Conservation (phyloP, 2,113 vertebrate genomes). For the Clarias gariepinus region DNA sequence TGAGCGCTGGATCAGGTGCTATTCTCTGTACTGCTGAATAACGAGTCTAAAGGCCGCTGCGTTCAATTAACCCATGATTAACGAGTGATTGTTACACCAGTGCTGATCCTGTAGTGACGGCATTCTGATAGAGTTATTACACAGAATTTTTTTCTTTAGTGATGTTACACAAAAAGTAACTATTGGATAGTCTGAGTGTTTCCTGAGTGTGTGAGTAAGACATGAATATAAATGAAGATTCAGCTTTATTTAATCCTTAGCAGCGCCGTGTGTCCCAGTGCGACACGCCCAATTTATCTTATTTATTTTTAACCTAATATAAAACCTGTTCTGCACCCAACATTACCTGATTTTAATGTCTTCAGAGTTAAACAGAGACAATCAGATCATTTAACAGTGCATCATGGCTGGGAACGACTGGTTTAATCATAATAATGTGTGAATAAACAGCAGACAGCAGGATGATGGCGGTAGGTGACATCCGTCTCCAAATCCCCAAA, state of each 20-base stretch:
- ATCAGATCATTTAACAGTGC: background rate
- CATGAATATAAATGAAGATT: background rate
- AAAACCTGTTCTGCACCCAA: background rate
- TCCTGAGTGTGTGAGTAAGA: background rate
- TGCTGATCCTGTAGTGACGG: too few species aligned
- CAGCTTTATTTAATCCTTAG: background rate
- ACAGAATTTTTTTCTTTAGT: background rate
- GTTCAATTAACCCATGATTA: too few species aligned
- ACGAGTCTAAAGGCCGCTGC: too few species aligned
- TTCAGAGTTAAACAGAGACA: background rate
- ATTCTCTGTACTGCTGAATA: too few species aligned
- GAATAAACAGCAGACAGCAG: slow-evolving; percentile 20
- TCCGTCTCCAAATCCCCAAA: slow-evolving; percentile 12
- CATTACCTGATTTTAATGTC: background rate
- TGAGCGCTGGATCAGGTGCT: too few species aligned
- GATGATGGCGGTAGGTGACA: slow-evolving; percentile 33
- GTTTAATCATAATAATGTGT: slow-evolving; percentile 5
- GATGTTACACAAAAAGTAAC: background rate
- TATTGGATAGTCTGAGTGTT: background rate
- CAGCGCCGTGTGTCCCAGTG: background rate
- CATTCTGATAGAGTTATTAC: background rate
- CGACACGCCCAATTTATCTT: background rate
- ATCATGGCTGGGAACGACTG: slow-evolving; percentile 9
- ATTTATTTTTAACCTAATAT: background rate
- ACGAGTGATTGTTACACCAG: too few species aligned